Evolutionary conservation across 2,888 invertebrate genomes (phyloP).

Genomic region (Geophilus truncorum): DNA sequence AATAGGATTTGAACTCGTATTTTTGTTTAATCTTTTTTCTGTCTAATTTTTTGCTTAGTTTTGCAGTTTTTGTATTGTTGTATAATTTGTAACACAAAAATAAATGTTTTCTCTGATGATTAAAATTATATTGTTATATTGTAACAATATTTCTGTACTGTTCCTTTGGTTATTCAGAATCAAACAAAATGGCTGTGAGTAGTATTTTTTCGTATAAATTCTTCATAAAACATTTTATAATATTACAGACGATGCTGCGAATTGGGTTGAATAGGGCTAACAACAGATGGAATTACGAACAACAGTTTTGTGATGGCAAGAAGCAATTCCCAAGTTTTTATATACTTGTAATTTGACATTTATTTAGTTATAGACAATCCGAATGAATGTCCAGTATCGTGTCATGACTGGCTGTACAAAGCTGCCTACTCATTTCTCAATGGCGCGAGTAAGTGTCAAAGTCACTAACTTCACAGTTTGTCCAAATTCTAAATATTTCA

Average conservation of each 20-base stretch:
- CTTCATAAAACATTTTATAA: not conserved
- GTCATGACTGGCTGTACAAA: not conserved
- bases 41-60: too few species aligned
- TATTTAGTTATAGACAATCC: not conserved
- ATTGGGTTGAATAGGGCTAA: not conserved
- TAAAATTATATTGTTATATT: too few species aligned
- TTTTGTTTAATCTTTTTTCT: too few species aligned
- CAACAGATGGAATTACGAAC: not conserved
- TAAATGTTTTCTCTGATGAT: too few species aligned
- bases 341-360: not conserved
- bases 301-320: not conserved
- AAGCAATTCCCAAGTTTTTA: not conserved
- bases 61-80: too few species aligned
- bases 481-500: not conserved
- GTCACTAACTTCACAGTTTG: not conserved
- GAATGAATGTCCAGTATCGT: not conserved
- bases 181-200: too few species aligned
- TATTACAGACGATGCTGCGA: not conserved
- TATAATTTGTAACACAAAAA: too few species aligned
- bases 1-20: too few species aligned
- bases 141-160: too few species aligned
- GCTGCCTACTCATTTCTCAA: not conserved
- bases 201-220: not conserved
- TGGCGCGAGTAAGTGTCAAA: not conserved
- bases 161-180: not conserved